These are phyloP conservation scores for Nasonia longicornis DNA, from an alignment of 1,140 invertebrate species.

Conservation along the genomic window DNA sequence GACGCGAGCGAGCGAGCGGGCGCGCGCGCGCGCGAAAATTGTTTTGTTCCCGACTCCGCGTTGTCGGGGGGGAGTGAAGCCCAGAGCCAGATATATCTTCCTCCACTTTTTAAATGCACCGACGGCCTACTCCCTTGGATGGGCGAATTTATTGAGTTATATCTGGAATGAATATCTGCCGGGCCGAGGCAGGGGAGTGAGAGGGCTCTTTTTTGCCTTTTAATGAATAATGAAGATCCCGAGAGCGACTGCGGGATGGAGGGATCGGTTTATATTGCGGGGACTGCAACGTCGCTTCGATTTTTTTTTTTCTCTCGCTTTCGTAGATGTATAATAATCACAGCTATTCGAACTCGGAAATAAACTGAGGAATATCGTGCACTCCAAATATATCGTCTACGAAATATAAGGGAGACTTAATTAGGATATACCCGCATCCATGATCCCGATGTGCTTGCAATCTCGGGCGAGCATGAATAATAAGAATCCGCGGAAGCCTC, in stretches of 20 bases:
- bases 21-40: slow-evolving; percentile 39
- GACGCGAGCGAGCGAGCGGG: slow-evolving; percentile 6
- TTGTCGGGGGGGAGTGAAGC: too few relatives aligned
- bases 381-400: too few relatives aligned
- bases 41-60: slow-evolving; percentile 37
- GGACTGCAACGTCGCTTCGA: background rate
- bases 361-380: too few relatives aligned
- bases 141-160: slow-evolving; percentile 44
- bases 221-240: slow-evolving; percentile 39
- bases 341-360: background rate
- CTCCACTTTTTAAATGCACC: slow-evolving; percentile 43
- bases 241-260: background rate
- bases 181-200: background rate
- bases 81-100: slow-evolving; percentile 38
- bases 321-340: background rate
- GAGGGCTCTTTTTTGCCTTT: slow-evolving; percentile 13
- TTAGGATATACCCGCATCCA: background rate
- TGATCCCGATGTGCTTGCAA: background rate
- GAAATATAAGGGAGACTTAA: slow-evolving; percentile 15
- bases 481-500: background rate
- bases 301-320: background rate
- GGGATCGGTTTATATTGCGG: background rate
- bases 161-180: slow-evolving; percentile 46
- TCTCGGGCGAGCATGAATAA: slow-evolving; percentile 26
- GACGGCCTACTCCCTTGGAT: background rate